These are phyloP conservation scores for Zaprionus capensis DNA, from an alignment of 1,140 invertebrate species.

Conservation along the genomic window DNA sequence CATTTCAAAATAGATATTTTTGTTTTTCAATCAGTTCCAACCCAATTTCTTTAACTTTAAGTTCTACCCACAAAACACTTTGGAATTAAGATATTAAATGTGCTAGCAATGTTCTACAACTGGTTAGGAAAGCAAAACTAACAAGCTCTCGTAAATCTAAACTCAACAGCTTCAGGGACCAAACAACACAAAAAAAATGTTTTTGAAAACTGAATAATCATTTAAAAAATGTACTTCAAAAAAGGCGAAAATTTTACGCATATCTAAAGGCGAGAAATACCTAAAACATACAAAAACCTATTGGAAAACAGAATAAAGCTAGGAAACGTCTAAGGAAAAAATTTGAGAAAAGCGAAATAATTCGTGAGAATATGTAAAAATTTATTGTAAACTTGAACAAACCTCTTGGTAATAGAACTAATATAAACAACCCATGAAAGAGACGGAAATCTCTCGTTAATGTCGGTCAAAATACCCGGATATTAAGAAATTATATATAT, in stretches of 20 bases:
- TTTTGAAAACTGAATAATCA: slow-evolving; percentile 57
- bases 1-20: slow-evolving; percentile 9
- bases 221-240: slow-evolving; percentile 36
- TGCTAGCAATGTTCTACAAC: slow-evolving; percentile 43
- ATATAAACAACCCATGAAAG: slow-evolving; percentile 50
- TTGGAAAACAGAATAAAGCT: slow-evolving; percentile 28
- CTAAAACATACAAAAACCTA: slow-evolving; percentile 34
- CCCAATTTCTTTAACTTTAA: slow-evolving; percentile 15
- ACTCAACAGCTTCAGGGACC: slow-evolving; percentile 82
- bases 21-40: neutral
- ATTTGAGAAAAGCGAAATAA: slow-evolving; percentile 34
- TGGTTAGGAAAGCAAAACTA: slow-evolving; percentile 58
- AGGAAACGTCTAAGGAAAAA: slow-evolving; percentile 43
- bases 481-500: slow-evolving; percentile 51
- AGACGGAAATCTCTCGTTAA: slow-evolving; percentile 32
- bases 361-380: slow-evolving; percentile 18
- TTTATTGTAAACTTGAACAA: slow-evolving; percentile 16
- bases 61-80: slow-evolving; percentile 46
- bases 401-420: slow-evolving; percentile 63
- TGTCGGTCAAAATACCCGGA: slow-evolving; percentile 32
- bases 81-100: slow-evolving; percentile 34
- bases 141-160: slow-evolving; percentile 70
- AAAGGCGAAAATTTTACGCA: slow-evolving; percentile 48
- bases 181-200: slow-evolving; percentile 61
- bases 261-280: slow-evolving; percentile 48